These are phyloP conservation scores for Drosophila formosana DNA, from an alignment of 2,888 invertebrate genomes.

Conservation along the genomic window DNA sequence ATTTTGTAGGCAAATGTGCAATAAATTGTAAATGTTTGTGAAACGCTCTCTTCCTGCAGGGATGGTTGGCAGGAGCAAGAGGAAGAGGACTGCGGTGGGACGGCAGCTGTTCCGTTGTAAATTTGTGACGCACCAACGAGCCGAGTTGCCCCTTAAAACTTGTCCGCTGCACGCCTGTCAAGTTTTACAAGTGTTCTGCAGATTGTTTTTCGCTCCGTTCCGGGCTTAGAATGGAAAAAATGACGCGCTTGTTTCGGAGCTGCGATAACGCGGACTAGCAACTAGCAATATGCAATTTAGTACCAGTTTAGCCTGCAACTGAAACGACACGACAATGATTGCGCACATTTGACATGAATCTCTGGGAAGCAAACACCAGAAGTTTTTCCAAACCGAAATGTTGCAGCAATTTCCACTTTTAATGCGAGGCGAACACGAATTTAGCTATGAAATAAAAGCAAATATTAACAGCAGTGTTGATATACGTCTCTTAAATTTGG, in stretches of 20 bases:
- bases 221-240: slow-evolving; percentile 42
- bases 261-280: slow-evolving; percentile 63
- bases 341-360: slow-evolving; percentile 5
- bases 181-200: slow-evolving; percentile 76
- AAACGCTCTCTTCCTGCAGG: slow-evolving; percentile 24
- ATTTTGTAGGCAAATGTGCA: slow-evolving; percentile 81
- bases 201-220: slow-evolving; percentile 66
- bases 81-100: slow-evolving; percentile 11
- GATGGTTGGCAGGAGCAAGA: not conserved
- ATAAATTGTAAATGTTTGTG: slow-evolving; percentile 81
- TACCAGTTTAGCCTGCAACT: not conserved
- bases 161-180: slow-evolving; percentile 79
- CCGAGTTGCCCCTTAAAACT: slow-evolving; percentile 59
- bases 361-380: not conserved
- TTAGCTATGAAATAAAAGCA: not conserved
- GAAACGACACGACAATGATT: slow-evolving; percentile 22
- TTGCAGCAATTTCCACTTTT: not conserved
- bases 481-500: no score
- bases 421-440: not conserved
- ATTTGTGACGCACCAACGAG: slow-evolving; percentile 61
- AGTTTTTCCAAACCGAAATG: not conserved
- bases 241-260: slow-evolving; percentile 56
- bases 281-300: slow-evolving; percentile 67
- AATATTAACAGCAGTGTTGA: no score
- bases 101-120: slow-evolving; percentile 57